Evolutionary conservation across 1,140 invertebrate genomes (phyloP).

Genomic region (Zophobas atratus): DNA sequence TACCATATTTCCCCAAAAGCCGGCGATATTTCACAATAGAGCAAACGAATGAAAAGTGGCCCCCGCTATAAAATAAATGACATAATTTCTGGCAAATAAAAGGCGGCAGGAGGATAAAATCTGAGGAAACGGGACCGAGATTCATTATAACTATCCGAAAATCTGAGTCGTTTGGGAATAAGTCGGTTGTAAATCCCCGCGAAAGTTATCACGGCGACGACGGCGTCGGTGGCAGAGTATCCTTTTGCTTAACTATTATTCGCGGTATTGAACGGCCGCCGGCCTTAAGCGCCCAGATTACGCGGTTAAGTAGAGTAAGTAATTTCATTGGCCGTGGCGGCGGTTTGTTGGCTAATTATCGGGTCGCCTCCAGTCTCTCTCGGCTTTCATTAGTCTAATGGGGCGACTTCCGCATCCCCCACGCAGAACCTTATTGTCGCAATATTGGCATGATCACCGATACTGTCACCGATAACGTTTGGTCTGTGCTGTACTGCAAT

Average conservation of each 20-base stretch:
- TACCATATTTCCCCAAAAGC: conserved; percentile 9
- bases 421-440: conserved; percentile 45
- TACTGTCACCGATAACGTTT: conserved; percentile 3
- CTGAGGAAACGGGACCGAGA: conserved; percentile 44
- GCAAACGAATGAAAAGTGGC: conserved; percentile 28
- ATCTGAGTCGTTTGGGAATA: conserved; percentile 54
- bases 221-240: conserved; percentile 42
- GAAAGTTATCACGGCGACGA: conserved; percentile 49
- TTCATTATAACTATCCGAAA: conserved; percentile 53
- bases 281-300: conserved; percentile 58
- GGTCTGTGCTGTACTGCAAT: no score
- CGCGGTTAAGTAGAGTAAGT: conserved; percentile 62
- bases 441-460: conserved; percentile 48
- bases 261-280: conserved; percentile 51
- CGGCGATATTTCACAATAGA: conserved; percentile 28
- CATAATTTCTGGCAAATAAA: conserved; percentile 50
- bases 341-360: conserved; percentile 64
- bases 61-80: conserved; percentile 48
- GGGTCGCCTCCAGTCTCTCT: conserved; percentile 59
- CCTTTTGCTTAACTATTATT: conserved; percentile 54
- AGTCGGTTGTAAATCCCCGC: conserved; percentile 54
- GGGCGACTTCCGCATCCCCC: conserved; percentile 44
- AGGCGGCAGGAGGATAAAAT: conserved; percentile 48
- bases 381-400: conserved; percentile 62
- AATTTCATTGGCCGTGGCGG: conserved; percentile 59